Base-by-base conservation (phyloP, 2,797 vertebrate genomes). In the Tolypeutes matacus region DNA sequence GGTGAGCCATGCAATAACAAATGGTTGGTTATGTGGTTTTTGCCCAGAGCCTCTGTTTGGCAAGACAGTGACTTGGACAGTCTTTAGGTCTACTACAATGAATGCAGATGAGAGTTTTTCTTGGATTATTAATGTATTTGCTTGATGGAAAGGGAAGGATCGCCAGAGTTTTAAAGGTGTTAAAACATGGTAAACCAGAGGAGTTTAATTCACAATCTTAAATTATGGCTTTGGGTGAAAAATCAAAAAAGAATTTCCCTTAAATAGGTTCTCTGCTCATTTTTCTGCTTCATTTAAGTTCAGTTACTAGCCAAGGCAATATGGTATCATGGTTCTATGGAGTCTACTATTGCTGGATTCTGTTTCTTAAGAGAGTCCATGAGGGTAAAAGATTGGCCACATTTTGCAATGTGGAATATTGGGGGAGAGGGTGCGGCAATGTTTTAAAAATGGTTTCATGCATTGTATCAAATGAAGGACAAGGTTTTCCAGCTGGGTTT, bases 401-500 rank as follows among this genome's bases (percentile, higher is more conserved):
- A 77, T 89, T 96, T 87, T 95, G 36, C 75, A 80, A 9, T n/a
- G 13, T 69, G 42, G 78, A 90, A 7, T 72, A 21, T n/a, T 80
- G 72, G n/a, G 20, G 12, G 11, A 9, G 13, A 46, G n/a, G 13
- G 80, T 23, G 14, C 29, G 78, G 62, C 25, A 7, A 2, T 15
- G 27, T 72, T 65, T 25, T 95, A 86, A n/a, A 36, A 86, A 81
- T 58, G 89, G 89, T 56, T 69, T 46, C 95, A 76, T 77, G 80
- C 17, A 76, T 94, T 94, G 5, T 56, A 56, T 86, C 80, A 12
- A 49, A 92, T 82, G 89, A 96, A 96, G 95, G 87, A 23, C 86
- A 90, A 9, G 0, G 95, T 77, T 97, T 97, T 94, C 93, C 96
- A 96, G 96, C 96, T 89, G 60, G 60, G 70, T 69, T 53, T 96